Evolutionary conservation across 2,113 vertebrate species (phyloP).

Genomic region (Rhegmatorhina hoffmannsi): DNA sequence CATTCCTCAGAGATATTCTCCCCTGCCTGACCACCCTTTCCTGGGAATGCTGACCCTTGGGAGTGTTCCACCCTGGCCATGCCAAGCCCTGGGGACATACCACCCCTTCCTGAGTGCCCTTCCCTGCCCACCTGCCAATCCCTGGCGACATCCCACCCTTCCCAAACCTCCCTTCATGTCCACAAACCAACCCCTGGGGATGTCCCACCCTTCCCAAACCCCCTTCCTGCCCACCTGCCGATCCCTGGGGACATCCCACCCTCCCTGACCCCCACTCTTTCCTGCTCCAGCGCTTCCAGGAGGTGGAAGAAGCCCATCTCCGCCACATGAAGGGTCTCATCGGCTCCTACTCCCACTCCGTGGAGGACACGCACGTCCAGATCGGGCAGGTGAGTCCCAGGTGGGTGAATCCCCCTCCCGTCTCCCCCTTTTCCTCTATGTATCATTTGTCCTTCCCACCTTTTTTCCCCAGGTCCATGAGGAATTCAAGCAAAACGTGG

Average conservation of each 20-base stretch:
- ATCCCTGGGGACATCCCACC: neutral
- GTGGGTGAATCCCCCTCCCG: rapidly evolving
- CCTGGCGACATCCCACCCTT: too few species aligned
- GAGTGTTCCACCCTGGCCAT: neutral
- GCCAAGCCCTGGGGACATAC: neutral
- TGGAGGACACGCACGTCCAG: conserved; percentile 95
- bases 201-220: too few species aligned
- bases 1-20: neutral
- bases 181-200: neutral
- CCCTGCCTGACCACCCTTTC: neutral
- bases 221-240: neutral
- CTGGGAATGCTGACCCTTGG: neutral
- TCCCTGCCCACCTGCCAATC: rapidly evolving
- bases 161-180: too few species aligned
- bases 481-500: conserved; percentile 96
- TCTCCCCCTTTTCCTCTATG: rapidly evolving
- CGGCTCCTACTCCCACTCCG: conserved; percentile 89
- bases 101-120: neutral
- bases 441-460: rapidly evolving
- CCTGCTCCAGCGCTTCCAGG: conserved; percentile 85
- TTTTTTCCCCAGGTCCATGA: conserved; percentile 84
- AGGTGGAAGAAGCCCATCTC: conserved; percentile 89
- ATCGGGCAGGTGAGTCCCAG: conserved; percentile 87
- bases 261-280: rapidly evolving
- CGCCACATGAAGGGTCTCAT: conserved; percentile 92